Evolutionary conservation across 1,140 invertebrate genomes (phyloP).

Genomic region (Sarcophaga bullata): DNA sequence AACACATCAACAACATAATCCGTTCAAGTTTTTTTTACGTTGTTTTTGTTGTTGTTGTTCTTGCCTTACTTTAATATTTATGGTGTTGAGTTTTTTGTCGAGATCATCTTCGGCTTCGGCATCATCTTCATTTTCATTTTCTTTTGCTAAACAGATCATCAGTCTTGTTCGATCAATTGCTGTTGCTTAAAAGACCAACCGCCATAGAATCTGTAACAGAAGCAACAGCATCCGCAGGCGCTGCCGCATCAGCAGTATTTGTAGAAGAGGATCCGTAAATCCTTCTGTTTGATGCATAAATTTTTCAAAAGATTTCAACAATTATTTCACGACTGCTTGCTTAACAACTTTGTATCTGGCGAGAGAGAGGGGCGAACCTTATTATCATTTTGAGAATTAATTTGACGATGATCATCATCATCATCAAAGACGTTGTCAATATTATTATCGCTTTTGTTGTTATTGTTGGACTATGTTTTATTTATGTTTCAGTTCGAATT

Average conservation of each 20-base stretch:
- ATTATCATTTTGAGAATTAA: conserved; percentile 37
- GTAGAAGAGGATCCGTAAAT: not conserved
- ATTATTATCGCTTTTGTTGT: conserved; percentile 42
- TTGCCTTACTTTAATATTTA: not conserved
- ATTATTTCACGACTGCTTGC: conserved; percentile 28
- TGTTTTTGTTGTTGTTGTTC: not conserved
- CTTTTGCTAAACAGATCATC: not conserved
- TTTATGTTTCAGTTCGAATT: conserved; percentile 63
- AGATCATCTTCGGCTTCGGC: not conserved
- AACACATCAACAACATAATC: conserved; percentile 36
- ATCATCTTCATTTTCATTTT: conserved; percentile 16
- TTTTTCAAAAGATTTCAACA: conserved; percentile 44
- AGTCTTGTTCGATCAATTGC: conserved; percentile 36
- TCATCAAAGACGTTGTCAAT: conserved; percentile 42
- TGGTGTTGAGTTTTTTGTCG: not conserved
- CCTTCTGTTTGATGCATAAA: not conserved
- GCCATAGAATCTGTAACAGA: not conserved
- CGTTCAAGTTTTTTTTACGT: conserved; percentile 3
- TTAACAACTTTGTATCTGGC: conserved; percentile 13
- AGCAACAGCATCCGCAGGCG: not conserved
- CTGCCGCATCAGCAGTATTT: not conserved
- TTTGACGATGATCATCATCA: conserved; percentile 43
- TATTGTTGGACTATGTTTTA: conserved; percentile 62
- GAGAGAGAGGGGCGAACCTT: not conserved
- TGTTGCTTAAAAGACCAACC: not conserved